Evolutionary conservation across 2,113 vertebrate species (phyloP), one percentile per base, ranked within the genome.

Genomic region (Peromyscus polionotus): DNA sequence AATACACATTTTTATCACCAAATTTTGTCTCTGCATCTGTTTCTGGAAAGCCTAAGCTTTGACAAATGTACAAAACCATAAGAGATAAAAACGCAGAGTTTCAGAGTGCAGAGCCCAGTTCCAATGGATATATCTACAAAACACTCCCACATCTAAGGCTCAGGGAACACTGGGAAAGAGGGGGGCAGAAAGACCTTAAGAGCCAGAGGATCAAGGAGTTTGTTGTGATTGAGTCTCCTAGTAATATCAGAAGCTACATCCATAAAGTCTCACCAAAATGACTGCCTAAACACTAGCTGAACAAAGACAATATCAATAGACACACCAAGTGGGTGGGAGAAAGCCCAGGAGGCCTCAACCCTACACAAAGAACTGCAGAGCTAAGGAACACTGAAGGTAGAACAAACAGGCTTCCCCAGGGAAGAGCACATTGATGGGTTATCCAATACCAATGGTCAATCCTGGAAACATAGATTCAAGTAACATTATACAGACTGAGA

Each of bases 1-100:
- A 86, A 92, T 31, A 95, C 76, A 83, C 22, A 92, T 54, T 88
- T 85, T 87, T 1, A 1, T 77, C 36, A 11, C 61, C 26, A 84
- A 89, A 91, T 90, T 95, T 59, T 95, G 33, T 65, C 51, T 94
- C 68, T 61, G 54, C 7, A 87, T 68, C 65, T 76, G 72, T 31
- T 72, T 92, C 65, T 76, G 14, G 42, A 94, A 95, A 90, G 33
- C 42, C 31, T 51, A 67, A 86, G 24, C 20, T 89, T 20, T 75
- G 16, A 89, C 20, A 95, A 61, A 63, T 85, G 17, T 24, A 70
- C 84, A 65, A 54, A 77, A 22, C 22, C 19, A 7, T 57, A 57
- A 80, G 51, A 79, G 48, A 79, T 80, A 19, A 57, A 80, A 80
- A 80, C 22, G 9, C 51, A 57, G 51, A 80, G 77, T 57, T 80